A percentile compares a stretch with the other conserved stretches of the same genome.
These are phyloP conservation scores for Melangyna quadrimaculata DNA, from an alignment of 2,888 invertebrate species.

Conservation along the genomic window DNA sequence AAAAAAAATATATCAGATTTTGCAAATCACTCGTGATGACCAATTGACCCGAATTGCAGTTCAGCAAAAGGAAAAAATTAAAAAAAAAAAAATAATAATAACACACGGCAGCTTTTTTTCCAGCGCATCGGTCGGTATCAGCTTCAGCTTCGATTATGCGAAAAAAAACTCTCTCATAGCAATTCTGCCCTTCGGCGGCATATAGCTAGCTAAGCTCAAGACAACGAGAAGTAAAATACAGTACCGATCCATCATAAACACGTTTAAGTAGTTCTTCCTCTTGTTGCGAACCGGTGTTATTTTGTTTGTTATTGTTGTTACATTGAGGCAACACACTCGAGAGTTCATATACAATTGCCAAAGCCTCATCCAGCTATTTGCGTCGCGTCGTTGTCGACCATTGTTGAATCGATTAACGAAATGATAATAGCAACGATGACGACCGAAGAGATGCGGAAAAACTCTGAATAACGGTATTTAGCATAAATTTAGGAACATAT, in stretches of 20 bases:
- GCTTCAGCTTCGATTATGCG: constrained; percentile 13
- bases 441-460: constrained; percentile 41
- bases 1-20: constrained; percentile 60
- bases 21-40: constrained; percentile 69
- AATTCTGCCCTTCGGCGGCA: constrained; percentile 47
- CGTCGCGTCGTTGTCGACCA: background rate
- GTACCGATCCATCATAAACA: constrained; percentile 64
- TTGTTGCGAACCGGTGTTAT: background rate
- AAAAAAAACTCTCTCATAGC: constrained; percentile 36
- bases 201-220: background rate
- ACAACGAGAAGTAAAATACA: constrained; percentile 18
- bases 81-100: background rate
- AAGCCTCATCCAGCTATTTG: constrained; percentile 8
- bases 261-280: constrained; percentile 47
- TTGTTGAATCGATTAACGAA: constrained; percentile 32
- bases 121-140: constrained; percentile 14
- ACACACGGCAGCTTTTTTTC: constrained; percentile 10
- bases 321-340: constrained; percentile 14
- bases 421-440: background rate
- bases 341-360: background rate
- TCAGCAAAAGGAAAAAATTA: background rate
- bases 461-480: constrained; percentile 53
- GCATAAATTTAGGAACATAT: constrained; percentile 47
- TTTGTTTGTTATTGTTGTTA: background rate
- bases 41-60: constrained; percentile 67